These are phyloP conservation scores for Fukomys damarensis DNA, from an alignment of 2,113 vertebrate genomes.

Conservation along the genomic window DNA sequence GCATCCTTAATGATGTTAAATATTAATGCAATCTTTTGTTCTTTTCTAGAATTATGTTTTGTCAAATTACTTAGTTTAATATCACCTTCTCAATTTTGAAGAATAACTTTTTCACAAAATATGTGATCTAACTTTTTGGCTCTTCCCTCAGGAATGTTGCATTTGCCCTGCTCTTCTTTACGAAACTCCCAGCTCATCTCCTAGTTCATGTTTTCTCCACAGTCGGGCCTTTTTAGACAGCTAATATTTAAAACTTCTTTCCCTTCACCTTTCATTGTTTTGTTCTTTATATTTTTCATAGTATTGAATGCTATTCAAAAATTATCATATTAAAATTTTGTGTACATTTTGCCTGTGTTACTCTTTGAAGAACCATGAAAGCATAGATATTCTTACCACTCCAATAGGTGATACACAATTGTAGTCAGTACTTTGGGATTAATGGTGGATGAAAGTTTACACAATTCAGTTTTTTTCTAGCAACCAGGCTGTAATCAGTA, in stretches of 20 bases:
- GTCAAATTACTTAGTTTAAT: background rate
- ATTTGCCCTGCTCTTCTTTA: background rate
- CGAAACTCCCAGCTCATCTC: background rate
- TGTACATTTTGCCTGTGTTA: background rate
- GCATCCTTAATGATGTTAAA: slow-evolving; percentile 17
- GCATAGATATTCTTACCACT: background rate
- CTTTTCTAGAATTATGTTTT: background rate
- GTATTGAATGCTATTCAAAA: background rate
- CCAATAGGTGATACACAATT: background rate
- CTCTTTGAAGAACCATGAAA: background rate
- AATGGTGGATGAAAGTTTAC: background rate
- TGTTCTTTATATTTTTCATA: background rate
- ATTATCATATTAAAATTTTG: background rate
- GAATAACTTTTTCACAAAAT: background rate
- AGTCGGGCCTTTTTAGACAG: background rate
- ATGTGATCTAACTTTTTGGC: background rate
- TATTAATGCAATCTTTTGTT: slow-evolving; percentile 20
- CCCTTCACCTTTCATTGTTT: background rate
- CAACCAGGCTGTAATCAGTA: background rate
- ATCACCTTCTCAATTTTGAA: background rate
- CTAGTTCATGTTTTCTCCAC: background rate
- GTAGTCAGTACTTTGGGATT: background rate
- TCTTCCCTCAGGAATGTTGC: background rate
- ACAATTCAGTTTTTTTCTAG: background rate
- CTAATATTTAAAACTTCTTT: background rate